Evolutionary conservation across 1,140 invertebrate species (phyloP).

Genomic region (Hylaeus volcanicus): DNA sequence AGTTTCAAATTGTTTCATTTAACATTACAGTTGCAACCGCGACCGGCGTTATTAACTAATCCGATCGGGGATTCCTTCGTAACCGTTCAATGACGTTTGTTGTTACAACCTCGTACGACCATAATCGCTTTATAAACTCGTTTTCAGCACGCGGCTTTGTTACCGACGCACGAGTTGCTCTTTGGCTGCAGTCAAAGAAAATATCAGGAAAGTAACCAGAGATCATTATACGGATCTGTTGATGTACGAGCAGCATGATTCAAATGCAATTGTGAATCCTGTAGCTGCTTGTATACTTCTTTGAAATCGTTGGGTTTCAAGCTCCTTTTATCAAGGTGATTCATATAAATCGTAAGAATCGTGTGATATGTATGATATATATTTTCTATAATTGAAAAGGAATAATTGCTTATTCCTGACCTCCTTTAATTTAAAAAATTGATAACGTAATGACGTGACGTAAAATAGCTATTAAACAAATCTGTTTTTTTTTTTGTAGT

Average conservation of each 20-base stretch:
- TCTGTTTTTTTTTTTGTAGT: too few species aligned
- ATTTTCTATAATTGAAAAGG: too few species aligned
- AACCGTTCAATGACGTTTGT: conserved; percentile 40
- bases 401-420: too few species aligned
- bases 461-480: too few species aligned
- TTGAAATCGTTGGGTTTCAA: background rate
- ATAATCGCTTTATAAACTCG: conserved; percentile 33
- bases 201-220: background rate
- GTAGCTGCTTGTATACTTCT: too few species aligned
- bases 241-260: conserved; percentile 4
- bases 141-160: conserved; percentile 36
- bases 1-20: conserved; percentile 28
- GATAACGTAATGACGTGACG: too few species aligned
- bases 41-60: conserved; percentile 37
- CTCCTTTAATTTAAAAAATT: too few species aligned
- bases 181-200: background rate
- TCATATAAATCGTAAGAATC: background rate
- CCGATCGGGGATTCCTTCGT: conserved; percentile 21
- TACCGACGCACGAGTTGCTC: conserved; percentile 8
- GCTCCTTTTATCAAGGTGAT: conserved; percentile 4
- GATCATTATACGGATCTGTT: conserved; percentile 26
- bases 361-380: too few species aligned
- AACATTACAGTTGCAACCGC: conserved; percentile 6
- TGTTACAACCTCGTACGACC: conserved; percentile 22
- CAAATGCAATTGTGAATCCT: conserved; percentile 22